Evolutionary conservation across 2,888 invertebrate genomes (phyloP).

Genomic region (Chymomyza amoena): DNA sequence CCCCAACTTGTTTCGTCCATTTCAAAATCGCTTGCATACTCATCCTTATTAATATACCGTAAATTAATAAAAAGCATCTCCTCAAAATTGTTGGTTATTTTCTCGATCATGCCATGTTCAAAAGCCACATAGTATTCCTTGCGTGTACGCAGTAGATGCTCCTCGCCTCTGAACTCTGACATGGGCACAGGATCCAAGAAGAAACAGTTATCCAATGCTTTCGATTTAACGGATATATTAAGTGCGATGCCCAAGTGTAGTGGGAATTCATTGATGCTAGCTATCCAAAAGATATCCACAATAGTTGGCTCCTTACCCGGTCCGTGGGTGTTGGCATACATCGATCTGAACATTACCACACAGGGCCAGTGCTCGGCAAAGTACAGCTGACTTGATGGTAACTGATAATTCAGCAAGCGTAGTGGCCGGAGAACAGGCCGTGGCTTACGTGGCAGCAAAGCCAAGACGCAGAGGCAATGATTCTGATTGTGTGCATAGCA

Average conservation of each 20-base stretch:
- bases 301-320: background rate
- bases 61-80: no score
- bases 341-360: conserved; percentile 16
- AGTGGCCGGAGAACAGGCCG: background rate
- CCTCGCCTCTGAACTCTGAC: background rate
- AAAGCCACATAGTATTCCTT: no score
- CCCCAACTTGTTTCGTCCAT: no score
- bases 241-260: background rate
- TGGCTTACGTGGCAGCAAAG: background rate
- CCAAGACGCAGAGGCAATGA: conserved; percentile 14
- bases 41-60: no score
- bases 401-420: background rate
- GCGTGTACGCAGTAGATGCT: no score
- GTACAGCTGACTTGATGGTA: conserved; percentile 7
- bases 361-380: conserved; percentile 17
- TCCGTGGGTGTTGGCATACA: no score
- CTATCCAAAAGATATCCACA: conserved; percentile 21
- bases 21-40: no score
- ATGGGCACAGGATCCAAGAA: background rate
- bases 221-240: background rate
- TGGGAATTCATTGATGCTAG: background rate
- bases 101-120: no score
- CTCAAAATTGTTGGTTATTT: no score
- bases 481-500: conserved; percentile 1
- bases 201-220: background rate